phyloP scores from a whole-genome alignment of 2,888 invertebrate genomes.

The Aspidiotus destructor region DNA sequence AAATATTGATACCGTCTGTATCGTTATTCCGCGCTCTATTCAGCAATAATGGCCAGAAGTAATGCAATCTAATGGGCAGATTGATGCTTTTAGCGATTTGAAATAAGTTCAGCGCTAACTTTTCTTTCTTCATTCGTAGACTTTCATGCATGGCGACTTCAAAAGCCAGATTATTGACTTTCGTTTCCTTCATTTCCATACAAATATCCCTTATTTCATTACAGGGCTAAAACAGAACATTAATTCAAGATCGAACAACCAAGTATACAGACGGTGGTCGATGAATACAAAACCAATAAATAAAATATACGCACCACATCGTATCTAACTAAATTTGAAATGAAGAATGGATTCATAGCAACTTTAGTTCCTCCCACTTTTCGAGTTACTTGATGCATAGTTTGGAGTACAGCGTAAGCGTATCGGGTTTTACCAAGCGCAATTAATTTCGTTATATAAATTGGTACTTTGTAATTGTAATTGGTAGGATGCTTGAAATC shows the following conservation, averaged over 20 bases:
- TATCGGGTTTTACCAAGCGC: slow-evolving; percentile 58
- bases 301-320: neutral
- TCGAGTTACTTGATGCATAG: too few relatives aligned
- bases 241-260: neutral
- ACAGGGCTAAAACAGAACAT: neutral
- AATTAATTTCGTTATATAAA: slow-evolving; percentile 58
- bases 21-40: slow-evolving; percentile 51
- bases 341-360: too few relatives aligned
- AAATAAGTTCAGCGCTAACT: slow-evolving; percentile 55
- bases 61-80: slow-evolving; percentile 61
- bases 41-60: slow-evolving; percentile 72
- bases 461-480: slow-evolving; percentile 67
- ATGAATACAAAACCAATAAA: slow-evolving; percentile 43
- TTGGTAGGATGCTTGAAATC: slow-evolving; percentile 54
- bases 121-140: slow-evolving; percentile 45
- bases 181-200: slow-evolving; percentile 51
- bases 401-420: slow-evolving; percentile 41
- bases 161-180: slow-evolving; percentile 52
- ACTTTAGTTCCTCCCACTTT: too few relatives aligned
- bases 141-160: slow-evolving; percentile 57
- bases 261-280: slow-evolving; percentile 49
- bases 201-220: slow-evolving; percentile 42
- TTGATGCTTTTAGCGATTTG: slow-evolving; percentile 54
- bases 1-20: slow-evolving; percentile 13
- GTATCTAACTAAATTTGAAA: slow-evolving; percentile 41